phyloP scores from a whole-genome alignment of 2,888 invertebrate species.

The Xylota segnis region DNA sequence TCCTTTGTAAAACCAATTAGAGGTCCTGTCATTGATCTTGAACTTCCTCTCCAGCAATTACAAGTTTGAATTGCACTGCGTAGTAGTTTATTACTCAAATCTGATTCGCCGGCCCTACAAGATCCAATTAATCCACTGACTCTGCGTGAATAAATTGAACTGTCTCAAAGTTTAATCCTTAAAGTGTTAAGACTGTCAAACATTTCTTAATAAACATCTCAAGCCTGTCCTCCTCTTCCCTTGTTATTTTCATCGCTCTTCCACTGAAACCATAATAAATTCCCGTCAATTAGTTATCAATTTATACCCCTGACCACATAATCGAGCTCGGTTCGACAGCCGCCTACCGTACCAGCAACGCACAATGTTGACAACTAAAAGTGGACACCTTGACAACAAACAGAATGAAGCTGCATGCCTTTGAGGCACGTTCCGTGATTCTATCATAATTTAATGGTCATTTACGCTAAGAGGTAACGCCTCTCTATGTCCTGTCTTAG shows the following conservation, averaged over 20 bases:
- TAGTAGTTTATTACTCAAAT: too few species aligned
- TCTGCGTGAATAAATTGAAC: background rate
- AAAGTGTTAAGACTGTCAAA: background rate
- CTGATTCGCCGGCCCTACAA: background rate
- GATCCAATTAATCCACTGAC: constrained; percentile 6
- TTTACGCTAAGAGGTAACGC: constrained; percentile 56
- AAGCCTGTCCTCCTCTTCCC: background rate
- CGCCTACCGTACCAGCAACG: constrained; percentile 1
- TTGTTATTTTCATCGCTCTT: background rate
- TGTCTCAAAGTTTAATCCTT: background rate
- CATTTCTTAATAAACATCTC: constrained; percentile 37
- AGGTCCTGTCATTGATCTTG: too few species aligned
- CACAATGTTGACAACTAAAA: constrained; percentile 29
- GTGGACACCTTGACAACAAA: constrained; percentile 22
- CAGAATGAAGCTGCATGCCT: background rate
- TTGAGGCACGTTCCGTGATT: constrained; percentile 3
- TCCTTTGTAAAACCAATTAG: too few species aligned
- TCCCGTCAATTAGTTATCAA: constrained; percentile 44
- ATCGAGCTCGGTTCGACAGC: background rate
- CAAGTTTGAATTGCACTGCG: too few species aligned
- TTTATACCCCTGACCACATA: constrained; percentile 30
- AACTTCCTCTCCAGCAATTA: too few species aligned
- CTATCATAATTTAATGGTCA: constrained; percentile 57
- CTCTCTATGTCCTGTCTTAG: constrained; percentile 23
- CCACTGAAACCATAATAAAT: constrained; percentile 28